phyloP scores from a whole-genome alignment of 2,797 vertebrate genomes.

The Rhinophrynus dorsalis region DNA sequence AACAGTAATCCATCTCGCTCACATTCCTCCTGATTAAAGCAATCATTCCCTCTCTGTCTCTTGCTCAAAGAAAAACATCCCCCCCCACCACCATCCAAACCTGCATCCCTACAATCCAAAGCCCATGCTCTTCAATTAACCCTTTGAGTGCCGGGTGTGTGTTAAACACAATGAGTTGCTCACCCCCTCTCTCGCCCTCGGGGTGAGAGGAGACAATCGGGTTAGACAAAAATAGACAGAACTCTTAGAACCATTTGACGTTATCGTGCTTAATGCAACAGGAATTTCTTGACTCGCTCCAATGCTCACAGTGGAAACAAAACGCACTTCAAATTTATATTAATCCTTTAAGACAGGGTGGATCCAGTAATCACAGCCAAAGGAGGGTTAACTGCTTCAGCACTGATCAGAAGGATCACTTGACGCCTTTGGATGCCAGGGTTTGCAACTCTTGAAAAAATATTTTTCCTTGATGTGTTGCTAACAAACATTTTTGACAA shows the following conservation, averaged over 20 bases:
- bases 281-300: conserved; percentile 69
- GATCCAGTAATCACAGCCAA: conserved; percentile 62
- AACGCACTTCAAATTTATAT: conserved; percentile 62
- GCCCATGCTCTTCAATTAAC: too few species aligned
- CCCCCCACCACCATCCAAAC: background rate
- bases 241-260: too few species aligned
- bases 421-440: too few species aligned
- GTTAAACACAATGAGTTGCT: too few species aligned
- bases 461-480: too few species aligned
- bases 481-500: too few species aligned
- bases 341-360: conserved; percentile 64
- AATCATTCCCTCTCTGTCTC: conserved; percentile 17
- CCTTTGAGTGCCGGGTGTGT: too few species aligned
- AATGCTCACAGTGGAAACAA: conserved; percentile 60
- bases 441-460: too few species aligned
- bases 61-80: background rate
- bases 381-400: conserved; percentile 60
- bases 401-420: background rate
- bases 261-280: conserved; percentile 64
- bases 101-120: background rate
- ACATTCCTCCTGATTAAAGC: conserved; percentile 24
- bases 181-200: too few species aligned
- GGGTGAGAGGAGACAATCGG: too few species aligned
- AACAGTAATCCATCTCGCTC: conserved; percentile 13
- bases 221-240: too few species aligned